Evolutionary conservation across 2,113 vertebrate genomes (phyloP).

Genomic region (Pelecanus crispus): DNA sequence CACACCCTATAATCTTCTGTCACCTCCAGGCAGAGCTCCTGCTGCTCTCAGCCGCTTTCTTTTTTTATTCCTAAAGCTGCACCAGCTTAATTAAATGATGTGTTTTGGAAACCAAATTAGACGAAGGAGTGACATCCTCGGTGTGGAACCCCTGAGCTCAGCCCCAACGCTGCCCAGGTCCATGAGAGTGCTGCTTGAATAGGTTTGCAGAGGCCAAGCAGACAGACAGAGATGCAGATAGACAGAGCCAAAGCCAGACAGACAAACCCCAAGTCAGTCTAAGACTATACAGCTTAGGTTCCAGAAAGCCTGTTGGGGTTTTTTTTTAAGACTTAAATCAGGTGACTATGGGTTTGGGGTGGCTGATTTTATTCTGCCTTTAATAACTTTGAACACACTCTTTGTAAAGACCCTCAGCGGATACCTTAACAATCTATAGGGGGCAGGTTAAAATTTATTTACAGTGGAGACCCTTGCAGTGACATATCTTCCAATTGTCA

Average conservation of each 20-base stretch:
- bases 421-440: neutral
- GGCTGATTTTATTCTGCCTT: neutral
- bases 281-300: neutral
- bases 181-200: fast-evolving
- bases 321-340: neutral
- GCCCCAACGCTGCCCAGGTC: neutral
- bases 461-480: neutral
- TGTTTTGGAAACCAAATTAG: neutral
- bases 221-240: neutral
- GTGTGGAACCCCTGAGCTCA: neutral
- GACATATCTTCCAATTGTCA: neutral
- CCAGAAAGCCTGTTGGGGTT: neutral
- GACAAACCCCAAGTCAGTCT: neutral
- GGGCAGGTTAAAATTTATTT: neutral
- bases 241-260: neutral
- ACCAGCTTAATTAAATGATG: neutral
- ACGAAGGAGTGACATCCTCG: neutral
- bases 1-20: neutral
- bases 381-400: neutral
- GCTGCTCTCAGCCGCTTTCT: neutral
- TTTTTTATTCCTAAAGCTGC: neutral
- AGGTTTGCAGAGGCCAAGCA: neutral
- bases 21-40: neutral
- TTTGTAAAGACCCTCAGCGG: neutral
- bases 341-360: neutral